Percentiles rank a stretch among this genome's conserved stretches.
phyloP scores from a whole-genome alignment of 2,113 vertebrate genomes.

The Hyaena hyaena region DNA sequence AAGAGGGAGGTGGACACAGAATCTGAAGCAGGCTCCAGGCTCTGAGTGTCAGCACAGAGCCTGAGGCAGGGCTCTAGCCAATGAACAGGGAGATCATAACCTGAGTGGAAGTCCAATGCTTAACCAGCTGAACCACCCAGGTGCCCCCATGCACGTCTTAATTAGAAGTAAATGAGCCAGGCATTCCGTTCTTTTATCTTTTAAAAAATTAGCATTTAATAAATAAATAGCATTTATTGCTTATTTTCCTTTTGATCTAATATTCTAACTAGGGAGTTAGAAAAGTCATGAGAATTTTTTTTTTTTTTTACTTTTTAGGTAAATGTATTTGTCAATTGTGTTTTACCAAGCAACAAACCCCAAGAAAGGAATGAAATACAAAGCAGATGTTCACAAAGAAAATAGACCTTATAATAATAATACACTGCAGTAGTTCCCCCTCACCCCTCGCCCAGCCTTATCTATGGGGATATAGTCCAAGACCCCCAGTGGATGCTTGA shows the following conservation, averaged over 20 bases:
- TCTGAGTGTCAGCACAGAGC: too few species aligned
- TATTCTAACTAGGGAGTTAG: neutral
- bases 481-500: neutral
- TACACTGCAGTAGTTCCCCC: neutral
- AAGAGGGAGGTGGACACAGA: too few species aligned
- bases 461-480: neutral
- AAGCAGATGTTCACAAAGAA: conserved; percentile 45
- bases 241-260: too few species aligned
- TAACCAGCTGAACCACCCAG: too few species aligned
- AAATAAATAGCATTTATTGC: too few species aligned
- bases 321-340: conserved; percentile 39
- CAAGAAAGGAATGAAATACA: conserved; percentile 40
- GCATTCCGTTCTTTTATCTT: conserved; percentile 34
- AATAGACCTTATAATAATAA: conserved; percentile 36
- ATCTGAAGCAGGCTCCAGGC: too few species aligned
- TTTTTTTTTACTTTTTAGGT: neutral
- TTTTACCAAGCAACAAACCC: conserved; percentile 19
- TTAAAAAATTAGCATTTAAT: conserved; percentile 14
- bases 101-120: too few species aligned
- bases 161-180: conserved; percentile 54
- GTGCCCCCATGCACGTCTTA: neutral
- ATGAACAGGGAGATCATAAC: too few species aligned
- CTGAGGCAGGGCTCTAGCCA: too few species aligned
- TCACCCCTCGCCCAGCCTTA: neutral
- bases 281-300: neutral